These are phyloP conservation scores for Stylophora pistillata DNA, from an alignment of 64 coral and sea anemone genomes.

Conservation along the genomic window DNA sequence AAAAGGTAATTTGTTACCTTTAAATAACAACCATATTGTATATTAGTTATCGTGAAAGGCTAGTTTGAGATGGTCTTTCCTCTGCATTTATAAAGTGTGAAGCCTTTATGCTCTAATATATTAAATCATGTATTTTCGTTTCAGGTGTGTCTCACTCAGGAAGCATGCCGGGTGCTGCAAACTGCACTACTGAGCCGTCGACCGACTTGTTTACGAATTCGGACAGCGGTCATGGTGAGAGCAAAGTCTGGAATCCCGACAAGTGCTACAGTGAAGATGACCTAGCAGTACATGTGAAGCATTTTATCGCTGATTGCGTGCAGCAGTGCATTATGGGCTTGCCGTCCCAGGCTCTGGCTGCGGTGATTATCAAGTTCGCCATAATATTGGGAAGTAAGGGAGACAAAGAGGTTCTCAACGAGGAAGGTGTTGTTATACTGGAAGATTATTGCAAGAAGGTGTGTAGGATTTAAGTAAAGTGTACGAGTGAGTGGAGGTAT, in stretches of 20 bases:
- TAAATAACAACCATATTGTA: too few relatives aligned
- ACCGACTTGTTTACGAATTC: conserved; percentile 7
- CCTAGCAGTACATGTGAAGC: conserved; percentile 74
- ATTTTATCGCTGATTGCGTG: conserved; percentile 91
- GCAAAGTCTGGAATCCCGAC: conserved; percentile 75
- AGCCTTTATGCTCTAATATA: neutral
- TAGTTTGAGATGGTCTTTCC: too few relatives aligned
- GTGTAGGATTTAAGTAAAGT: neutral
- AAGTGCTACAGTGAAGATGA: conserved; percentile 92
- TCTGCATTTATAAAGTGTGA: neutral
- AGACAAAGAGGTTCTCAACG: conserved; percentile 27
- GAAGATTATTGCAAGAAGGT: conserved; percentile 93
- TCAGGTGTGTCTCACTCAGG: neutral
- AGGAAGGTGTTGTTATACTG: conserved; percentile 44
- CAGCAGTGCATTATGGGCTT: conserved; percentile 94
- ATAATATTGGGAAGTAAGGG: conserved; percentile 57
- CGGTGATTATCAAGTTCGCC: conserved; percentile 68
- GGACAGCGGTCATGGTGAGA: neutral
- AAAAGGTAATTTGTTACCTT: conserved; percentile 53
- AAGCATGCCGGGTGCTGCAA: neutral
- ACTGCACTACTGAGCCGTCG: conserved; percentile 16
- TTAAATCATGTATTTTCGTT: neutral
- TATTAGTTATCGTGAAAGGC: too few relatives aligned
- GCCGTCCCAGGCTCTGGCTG: conserved; percentile 85
- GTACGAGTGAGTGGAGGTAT: neutral